Conservation (phyloP, 2,113 vertebrate genomes). For the Mesitornis unicolor region DNA sequence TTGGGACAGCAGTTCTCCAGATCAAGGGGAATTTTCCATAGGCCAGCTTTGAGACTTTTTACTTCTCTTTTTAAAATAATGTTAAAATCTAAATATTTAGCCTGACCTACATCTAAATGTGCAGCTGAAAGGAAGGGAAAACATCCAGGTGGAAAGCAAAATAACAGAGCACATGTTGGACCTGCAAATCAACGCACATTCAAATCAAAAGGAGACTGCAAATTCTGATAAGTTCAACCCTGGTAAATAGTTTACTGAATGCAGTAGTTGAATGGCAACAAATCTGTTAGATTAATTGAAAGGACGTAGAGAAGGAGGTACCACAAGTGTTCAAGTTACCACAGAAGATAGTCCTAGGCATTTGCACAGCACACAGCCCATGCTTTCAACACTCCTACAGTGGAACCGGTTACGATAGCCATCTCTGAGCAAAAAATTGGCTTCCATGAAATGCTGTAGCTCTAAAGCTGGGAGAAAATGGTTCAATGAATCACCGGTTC, state of each 20-base stretch:
- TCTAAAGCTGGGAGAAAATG: not conserved
- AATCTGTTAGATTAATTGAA: not conserved
- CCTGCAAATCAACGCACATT: not conserved
- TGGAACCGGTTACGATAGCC: not conserved
- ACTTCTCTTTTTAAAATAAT: not conserved
- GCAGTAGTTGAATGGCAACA: not conserved
- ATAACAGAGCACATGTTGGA: not conserved
- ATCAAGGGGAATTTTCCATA: not conserved
- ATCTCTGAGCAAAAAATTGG: not conserved
- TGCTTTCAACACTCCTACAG: not conserved
- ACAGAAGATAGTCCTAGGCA: not conserved
- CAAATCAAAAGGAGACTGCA: not conserved
- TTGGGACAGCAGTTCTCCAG: not conserved
- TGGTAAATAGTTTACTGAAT: not conserved
- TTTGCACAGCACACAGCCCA: not conserved
- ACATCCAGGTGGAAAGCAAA: not conserved
- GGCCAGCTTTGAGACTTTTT: not conserved
- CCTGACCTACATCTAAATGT: not conserved
- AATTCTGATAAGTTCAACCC: not conserved
- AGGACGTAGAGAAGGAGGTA: not conserved
- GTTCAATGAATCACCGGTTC: not conserved
- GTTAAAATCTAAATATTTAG: not conserved
- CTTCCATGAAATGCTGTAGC: not conserved
- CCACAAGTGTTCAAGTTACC: not conserved
- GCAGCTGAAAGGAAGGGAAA: not conserved